Conservation (phyloP, 37 sponge, comb jelly and placozoan genomes). For the Theonella swinhoei region DNA sequence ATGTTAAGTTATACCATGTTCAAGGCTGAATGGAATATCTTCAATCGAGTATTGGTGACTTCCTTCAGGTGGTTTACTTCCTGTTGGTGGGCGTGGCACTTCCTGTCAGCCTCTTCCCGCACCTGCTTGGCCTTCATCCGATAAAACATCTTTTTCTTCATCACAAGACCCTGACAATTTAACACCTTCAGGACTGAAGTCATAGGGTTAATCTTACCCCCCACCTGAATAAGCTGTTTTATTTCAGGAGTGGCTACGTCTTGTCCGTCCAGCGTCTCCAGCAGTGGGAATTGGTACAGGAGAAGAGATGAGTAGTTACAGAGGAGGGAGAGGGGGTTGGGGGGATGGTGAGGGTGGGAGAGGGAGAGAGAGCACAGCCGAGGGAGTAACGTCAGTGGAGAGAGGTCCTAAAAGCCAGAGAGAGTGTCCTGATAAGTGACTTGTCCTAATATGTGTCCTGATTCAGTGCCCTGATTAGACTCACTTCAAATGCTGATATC, state of each 20-base stretch:
- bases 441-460: no score
- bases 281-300: constrained; percentile 81
- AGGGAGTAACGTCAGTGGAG: constrained; percentile 29
- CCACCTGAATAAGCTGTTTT: constrained; percentile 56
- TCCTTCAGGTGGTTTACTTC: constrained; percentile 1
- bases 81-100: constrained; percentile 14
- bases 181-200: not conserved
- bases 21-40: constrained; percentile 6
- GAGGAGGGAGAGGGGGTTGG: constrained; percentile 74
- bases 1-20: no score
- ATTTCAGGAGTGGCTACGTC: constrained; percentile 63
- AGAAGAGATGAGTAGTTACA: constrained; percentile 90
- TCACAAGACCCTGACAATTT: constrained; percentile 55
- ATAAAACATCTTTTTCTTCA: constrained; percentile 83
- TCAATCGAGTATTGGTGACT: constrained; percentile 7
- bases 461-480: no score
- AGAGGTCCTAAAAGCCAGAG: constrained; percentile 46
- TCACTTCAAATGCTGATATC: constrained; percentile 63
- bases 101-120: not conserved
- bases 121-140: constrained; percentile 62
- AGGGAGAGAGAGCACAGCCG: constrained; percentile 66
- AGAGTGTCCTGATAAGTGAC: no score
- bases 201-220: not conserved
- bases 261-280: constrained; percentile 62
- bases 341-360: constrained; percentile 72